Conservation (phyloP, 2,888 invertebrate genomes). For the Heliconius hortense region DNA sequence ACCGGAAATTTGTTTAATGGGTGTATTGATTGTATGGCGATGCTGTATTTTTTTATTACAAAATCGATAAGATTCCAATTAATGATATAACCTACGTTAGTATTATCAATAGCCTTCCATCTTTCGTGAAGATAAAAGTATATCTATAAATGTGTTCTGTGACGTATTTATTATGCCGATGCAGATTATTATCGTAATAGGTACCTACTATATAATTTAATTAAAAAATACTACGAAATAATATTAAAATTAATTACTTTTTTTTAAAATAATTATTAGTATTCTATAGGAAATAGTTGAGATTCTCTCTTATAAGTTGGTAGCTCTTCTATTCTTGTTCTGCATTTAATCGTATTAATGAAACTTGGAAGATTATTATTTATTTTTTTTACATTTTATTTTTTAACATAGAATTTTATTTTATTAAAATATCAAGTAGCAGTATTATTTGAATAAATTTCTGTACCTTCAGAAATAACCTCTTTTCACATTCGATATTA, state of each 20-base stretch:
- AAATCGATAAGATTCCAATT: conserved; percentile 21
- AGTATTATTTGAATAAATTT: too few relatives aligned
- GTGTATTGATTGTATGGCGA: background rate
- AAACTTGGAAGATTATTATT: too few relatives aligned
- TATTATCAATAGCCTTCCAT: conserved; percentile 13
- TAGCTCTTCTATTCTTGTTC: too few relatives aligned
- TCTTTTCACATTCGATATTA: too few relatives aligned
- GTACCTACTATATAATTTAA: background rate
- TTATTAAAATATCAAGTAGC: too few relatives aligned
- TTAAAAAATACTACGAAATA: background rate
- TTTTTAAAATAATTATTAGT: too few relatives aligned
- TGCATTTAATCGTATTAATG: too few relatives aligned
- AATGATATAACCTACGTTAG: background rate
- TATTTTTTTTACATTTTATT: too few relatives aligned
- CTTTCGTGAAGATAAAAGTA: background rate
- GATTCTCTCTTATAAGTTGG: too few relatives aligned
- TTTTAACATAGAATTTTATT: too few relatives aligned
- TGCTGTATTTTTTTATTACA: background rate
- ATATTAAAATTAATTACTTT: background rate
- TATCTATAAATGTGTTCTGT: background rate
- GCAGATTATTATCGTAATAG: background rate
- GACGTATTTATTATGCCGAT: conserved; percentile 1
- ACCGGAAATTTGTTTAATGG: background rate
- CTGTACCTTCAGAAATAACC: too few relatives aligned
- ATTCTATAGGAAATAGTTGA: too few relatives aligned